A percentile compares a stretch with the other conserved stretches of the same genome.
Conservation (phyloP, 2,888 invertebrate species). For the Ormyrus pomaceus region DNA sequence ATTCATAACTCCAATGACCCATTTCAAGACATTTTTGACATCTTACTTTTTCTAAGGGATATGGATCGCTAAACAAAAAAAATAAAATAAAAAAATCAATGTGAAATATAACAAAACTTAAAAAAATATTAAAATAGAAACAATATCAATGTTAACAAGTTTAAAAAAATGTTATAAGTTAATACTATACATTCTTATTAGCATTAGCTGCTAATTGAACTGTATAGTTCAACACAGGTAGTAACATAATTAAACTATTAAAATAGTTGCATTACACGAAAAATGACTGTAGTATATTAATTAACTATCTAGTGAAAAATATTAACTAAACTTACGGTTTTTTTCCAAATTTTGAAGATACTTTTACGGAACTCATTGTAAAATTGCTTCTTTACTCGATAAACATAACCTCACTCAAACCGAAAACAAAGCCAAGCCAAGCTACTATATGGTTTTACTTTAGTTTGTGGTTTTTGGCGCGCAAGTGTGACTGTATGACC, state of each 20-base stretch:
- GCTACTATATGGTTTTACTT: no score
- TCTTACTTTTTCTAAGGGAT: slow-evolving; percentile 84
- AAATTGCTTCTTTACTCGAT: not conserved
- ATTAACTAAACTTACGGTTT: slow-evolving; percentile 61
- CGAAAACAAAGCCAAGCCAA: no score
- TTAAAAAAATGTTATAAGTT: no score
- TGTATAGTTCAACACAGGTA: no score
- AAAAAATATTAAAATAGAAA: not conserved
- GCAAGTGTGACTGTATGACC: no score
- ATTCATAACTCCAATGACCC: slow-evolving; percentile 97
- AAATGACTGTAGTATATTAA: no score
- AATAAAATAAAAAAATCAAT: slow-evolving; percentile 14
- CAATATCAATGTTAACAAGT: not conserved
- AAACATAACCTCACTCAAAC: not conserved
- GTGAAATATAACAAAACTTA: not conserved
- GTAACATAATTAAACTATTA: not conserved
- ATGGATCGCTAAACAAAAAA: slow-evolving; percentile 71
- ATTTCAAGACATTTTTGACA: slow-evolving; percentile 95
- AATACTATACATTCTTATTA: no score
- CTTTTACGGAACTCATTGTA: slow-evolving; percentile 60
- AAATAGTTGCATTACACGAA: slow-evolving; percentile 5
- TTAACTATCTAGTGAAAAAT: not conserved
- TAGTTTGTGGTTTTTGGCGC: no score
- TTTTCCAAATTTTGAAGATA: slow-evolving; percentile 60
- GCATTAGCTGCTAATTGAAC: no score